Percentiles rank a stretch among this genome's conserved stretches.
phyloP scores from a whole-genome alignment of 2,888 invertebrate species.

The Lissonota sp. region DNA sequence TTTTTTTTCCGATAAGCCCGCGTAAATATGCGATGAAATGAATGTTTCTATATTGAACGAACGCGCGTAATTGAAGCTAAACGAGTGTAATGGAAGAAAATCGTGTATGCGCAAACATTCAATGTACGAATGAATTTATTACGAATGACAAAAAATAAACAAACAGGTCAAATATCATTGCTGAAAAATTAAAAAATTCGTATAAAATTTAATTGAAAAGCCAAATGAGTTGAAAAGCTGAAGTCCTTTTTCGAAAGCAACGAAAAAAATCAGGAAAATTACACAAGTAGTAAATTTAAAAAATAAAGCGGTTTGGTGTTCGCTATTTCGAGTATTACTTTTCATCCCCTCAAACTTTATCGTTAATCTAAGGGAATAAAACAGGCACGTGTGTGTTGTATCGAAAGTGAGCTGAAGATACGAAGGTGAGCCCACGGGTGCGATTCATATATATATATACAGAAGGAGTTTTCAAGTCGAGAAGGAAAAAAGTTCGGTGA shows the following conservation, averaged over 20 bases:
- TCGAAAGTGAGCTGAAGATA: not conserved
- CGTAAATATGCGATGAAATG: conserved; percentile 31
- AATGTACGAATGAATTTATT: not conserved
- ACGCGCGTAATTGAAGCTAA: not conserved
- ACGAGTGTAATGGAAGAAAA: not conserved
- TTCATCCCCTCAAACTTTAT: no score
- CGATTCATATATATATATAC: conserved; percentile 6
- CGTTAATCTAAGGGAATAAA: conserved; percentile 8
- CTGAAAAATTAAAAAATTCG: not conserved
- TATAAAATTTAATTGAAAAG: not conserved
- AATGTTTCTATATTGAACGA: conserved; percentile 27
- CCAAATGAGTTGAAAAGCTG: not conserved
- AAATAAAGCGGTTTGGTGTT: not conserved
- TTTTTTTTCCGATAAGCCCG: conserved; percentile 42
- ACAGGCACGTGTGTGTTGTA: conserved; percentile 21
- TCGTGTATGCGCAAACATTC: not conserved
- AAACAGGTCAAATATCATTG: not conserved
- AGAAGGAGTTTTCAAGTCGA: conserved; percentile 51
- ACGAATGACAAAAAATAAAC: not conserved
- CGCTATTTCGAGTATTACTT: not conserved
- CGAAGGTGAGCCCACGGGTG: conserved; percentile 20
- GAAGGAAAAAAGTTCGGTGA: conserved; percentile 24
- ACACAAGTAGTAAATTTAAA: no score
- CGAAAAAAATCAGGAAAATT: not conserved
- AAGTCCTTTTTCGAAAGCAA: no score